Evolutionary conservation across 1,140 invertebrate genomes (phyloP).

Genomic region (Psilanteris sp.): DNA sequence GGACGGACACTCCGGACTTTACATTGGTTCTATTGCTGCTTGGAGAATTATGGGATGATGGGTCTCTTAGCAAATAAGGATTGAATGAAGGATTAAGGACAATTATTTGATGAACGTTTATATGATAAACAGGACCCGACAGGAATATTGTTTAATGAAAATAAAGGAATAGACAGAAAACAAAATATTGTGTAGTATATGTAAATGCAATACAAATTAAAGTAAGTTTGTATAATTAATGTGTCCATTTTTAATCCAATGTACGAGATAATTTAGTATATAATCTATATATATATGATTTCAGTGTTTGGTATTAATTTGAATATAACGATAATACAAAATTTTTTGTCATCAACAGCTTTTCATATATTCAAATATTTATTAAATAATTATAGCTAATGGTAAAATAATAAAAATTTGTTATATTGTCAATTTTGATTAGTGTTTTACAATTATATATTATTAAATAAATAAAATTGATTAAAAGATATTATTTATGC

Average conservation of each 20-base stretch:
- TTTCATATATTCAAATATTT: slow-evolving; percentile 39
- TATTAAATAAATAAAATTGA: too few species aligned
- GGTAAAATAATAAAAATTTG: slow-evolving; percentile 16
- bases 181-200: slow-evolving; percentile 79
- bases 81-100: slow-evolving; percentile 47
- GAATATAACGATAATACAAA: too few species aligned
- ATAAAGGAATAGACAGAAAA: slow-evolving; percentile 79
- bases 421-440: too few species aligned
- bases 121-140: slow-evolving; percentile 68
- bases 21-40: slow-evolving; percentile 91
- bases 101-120: slow-evolving; percentile 62
- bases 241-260: too few species aligned
- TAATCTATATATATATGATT: too few species aligned
- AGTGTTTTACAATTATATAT: too few species aligned
- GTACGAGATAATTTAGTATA: too few species aligned
- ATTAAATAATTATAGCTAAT: slow-evolving; percentile 38
- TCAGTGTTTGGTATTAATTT: too few species aligned
- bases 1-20: slow-evolving; percentile 92
- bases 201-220: slow-evolving; percentile 76
- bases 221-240: slow-evolving; percentile 61
- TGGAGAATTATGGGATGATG: slow-evolving; percentile 74
- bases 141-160: slow-evolving; percentile 77
- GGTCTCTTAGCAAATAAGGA: slow-evolving; percentile 65
- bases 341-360: slow-evolving; percentile 52
- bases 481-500: too few species aligned